Conservation (phyloP, 1,140 invertebrate genomes). For the Schlechtendalia chinensis region DNA sequence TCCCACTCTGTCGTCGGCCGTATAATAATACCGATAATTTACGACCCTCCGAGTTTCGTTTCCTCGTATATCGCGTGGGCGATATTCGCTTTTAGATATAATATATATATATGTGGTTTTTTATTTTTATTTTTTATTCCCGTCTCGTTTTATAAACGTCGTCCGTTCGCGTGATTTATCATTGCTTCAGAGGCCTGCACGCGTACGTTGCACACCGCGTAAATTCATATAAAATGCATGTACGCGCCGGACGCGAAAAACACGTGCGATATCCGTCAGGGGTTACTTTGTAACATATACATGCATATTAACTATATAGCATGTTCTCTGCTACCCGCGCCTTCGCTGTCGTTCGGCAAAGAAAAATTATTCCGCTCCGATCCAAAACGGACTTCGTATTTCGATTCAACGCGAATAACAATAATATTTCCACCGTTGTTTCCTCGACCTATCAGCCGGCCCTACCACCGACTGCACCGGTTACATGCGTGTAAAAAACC, state of each 20-base stretch:
- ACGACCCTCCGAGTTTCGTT: slow-evolving; percentile 20
- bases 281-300: too few relatives aligned
- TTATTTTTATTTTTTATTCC: not conserved
- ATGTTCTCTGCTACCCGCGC: too few relatives aligned
- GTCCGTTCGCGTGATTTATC: slow-evolving; percentile 23
- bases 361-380: too few relatives aligned
- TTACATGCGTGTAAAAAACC: not conserved
- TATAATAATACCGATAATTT: slow-evolving; percentile 27
- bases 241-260: not conserved
- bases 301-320: too few relatives aligned
- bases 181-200: not conserved
- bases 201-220: not conserved
- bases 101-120: not conserved
- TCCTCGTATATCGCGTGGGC: not conserved
- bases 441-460: too few relatives aligned
- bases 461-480: too few relatives aligned
- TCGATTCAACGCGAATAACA: too few relatives aligned
- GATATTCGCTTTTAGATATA: slow-evolving; percentile 8
- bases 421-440: too few relatives aligned
- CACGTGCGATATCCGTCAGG: slow-evolving; percentile 16
- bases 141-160: not conserved
- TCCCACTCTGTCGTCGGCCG: not conserved
- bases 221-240: slow-evolving; percentile 24
- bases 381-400: too few relatives aligned
- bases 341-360: too few relatives aligned